Evolutionary conservation across 2,888 invertebrate genomes (phyloP).

Genomic region (Petrolisthes manimaculis): DNA sequence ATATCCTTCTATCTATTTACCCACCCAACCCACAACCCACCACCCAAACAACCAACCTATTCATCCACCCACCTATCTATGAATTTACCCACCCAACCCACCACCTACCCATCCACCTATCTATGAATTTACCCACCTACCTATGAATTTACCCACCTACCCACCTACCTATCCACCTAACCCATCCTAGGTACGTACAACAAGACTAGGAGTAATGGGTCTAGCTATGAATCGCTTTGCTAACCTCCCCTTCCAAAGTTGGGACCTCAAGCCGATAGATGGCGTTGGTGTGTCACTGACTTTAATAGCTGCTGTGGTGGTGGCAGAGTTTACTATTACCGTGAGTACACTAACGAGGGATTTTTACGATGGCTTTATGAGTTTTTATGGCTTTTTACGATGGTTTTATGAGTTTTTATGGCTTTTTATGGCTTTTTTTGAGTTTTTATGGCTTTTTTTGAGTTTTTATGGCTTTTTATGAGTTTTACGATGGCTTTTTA

Average conservation of each 20-base stretch:
- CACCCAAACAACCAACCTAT: no score
- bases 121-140: no score
- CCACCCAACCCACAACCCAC: no score
- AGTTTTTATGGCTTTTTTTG: background rate
- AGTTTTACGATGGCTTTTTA: background rate
- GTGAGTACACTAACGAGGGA: conserved; percentile 20
- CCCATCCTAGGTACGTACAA: conserved; percentile 78
- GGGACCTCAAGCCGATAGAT: conserved; percentile 76
- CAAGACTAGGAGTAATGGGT: conserved; percentile 79
- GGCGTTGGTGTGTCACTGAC: conserved; percentile 49
- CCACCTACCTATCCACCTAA: no score
- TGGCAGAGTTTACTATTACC: conserved; percentile 59
- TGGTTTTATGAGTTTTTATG: background rate
- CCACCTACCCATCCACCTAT: no score
- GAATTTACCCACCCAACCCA: no score
- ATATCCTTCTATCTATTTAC: background rate
- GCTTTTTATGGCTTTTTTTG: background rate
- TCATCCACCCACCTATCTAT: no score
- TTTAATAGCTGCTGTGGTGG: conserved; percentile 62
- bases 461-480: background rate
- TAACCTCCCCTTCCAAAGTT: conserved; percentile 87
- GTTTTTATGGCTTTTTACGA: background rate
- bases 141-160: no score
- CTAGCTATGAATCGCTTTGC: conserved; percentile 81
- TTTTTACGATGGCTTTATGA: background rate